phyloP scores from a whole-genome alignment of 2,888 invertebrate genomes.

The Temnothorax unifasciatus region DNA sequence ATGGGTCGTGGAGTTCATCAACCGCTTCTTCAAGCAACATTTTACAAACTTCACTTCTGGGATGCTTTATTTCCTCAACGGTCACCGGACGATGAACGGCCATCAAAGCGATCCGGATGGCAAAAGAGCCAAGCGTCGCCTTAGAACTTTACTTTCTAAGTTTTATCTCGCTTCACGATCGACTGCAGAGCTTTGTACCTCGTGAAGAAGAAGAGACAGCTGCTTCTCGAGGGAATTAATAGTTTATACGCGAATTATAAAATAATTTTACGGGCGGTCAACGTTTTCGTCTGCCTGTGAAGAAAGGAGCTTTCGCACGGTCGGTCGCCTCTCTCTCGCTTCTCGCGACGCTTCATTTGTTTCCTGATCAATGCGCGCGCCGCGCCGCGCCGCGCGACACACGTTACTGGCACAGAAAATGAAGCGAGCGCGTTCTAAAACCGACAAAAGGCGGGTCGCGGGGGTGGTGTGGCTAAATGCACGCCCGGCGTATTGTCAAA shows the following conservation, averaged over 20 bases:
- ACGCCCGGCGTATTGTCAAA: constrained; percentile 71
- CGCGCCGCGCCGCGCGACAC: constrained; percentile 27
- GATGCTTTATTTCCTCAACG: constrained; percentile 29
- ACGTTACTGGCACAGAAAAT: constrained; percentile 70
- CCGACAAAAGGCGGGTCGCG: constrained; percentile 71
- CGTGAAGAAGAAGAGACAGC: background rate
- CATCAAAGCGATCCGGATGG: constrained; percentile 3
- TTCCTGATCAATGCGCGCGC: constrained; percentile 71
- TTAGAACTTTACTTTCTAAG: constrained; percentile 27
- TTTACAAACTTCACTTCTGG: background rate
- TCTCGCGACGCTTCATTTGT: constrained; percentile 71
- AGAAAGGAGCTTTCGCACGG: background rate
- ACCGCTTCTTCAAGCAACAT: constrained; percentile 4
- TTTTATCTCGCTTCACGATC: constrained; percentile 26
- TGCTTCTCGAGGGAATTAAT: constrained; percentile 15
- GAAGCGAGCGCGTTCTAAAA: constrained; percentile 73
- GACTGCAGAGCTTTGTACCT: constrained; percentile 4
- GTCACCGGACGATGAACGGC: background rate
- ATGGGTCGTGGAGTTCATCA: constrained; percentile 6
- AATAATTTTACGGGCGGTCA: constrained; percentile 28
- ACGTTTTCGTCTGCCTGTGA: constrained; percentile 11
- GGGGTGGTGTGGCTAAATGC: constrained; percentile 67
- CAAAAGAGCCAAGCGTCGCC: constrained; percentile 10
- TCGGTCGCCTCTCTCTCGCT: constrained; percentile 6
- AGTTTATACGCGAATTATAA: constrained; percentile 46